Conservation (phyloP, 1,140 invertebrate genomes). For the Eriosoma lanigerum region DNA sequence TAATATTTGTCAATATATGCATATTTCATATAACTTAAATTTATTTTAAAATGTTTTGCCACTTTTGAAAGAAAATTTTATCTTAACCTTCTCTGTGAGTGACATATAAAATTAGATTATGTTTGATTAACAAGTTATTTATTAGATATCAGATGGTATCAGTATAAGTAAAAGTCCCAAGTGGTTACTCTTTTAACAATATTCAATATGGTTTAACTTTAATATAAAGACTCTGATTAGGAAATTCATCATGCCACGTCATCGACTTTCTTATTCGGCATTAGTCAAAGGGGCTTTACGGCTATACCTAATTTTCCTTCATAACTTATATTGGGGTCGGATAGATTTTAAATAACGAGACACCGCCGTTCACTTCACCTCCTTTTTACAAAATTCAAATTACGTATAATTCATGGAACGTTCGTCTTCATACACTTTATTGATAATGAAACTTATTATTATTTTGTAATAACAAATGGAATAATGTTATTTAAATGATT, state of each 20-base stretch:
- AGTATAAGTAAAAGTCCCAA: conserved; percentile 14
- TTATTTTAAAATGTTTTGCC: too few relatives aligned
- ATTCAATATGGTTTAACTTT: conserved; percentile 21
- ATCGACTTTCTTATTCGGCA: conserved; percentile 28
- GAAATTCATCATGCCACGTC: conserved; percentile 38
- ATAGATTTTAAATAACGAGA: not conserved
- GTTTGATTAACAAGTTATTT: not conserved
- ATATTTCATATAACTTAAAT: too few relatives aligned
- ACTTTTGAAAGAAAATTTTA: too few relatives aligned
- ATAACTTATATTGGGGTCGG: not conserved
- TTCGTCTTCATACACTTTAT: too few relatives aligned
- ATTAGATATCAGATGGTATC: not conserved
- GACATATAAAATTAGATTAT: not conserved
- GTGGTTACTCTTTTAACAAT: conserved; percentile 5
- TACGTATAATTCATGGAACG: too few relatives aligned
- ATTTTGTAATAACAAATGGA: not conserved
- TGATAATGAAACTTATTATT: not conserved
- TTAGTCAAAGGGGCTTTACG: conserved; percentile 11
- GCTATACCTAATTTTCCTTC: not conserved
- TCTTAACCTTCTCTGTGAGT: not conserved
- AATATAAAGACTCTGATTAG: conserved; percentile 27
- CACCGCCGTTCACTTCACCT: not conserved
- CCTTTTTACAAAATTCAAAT: conserved; percentile 4
- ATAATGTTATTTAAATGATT: too few relatives aligned
- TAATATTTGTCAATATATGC: too few relatives aligned